phyloP scores from a whole-genome alignment of 1,140 invertebrate genomes.

The Meloidogyne floridensis region DNA sequence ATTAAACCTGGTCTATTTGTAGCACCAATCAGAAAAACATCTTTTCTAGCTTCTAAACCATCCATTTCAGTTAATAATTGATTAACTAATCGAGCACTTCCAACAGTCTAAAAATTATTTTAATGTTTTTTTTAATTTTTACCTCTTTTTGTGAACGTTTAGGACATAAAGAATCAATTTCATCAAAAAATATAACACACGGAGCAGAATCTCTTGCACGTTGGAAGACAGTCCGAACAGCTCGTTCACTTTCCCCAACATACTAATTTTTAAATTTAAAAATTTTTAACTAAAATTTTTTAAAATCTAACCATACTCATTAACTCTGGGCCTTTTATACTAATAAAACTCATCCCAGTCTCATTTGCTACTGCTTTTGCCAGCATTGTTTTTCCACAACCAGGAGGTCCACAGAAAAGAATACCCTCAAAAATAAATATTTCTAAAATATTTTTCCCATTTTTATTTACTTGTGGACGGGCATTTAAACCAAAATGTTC shows the following conservation, averaged over 20 bases:
- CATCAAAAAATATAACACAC: constrained; percentile 99
- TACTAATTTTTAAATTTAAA: constrained; percentile 73
- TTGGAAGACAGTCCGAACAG: constrained; percentile 89
- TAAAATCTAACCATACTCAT: constrained; percentile 81
- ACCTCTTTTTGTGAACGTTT: constrained; percentile 78
- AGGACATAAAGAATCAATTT: constrained; percentile 93
- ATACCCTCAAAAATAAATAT: constrained; percentile 67
- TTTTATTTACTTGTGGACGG: constrained; percentile 76
- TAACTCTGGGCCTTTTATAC: constrained; percentile 92
- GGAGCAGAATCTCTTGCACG: constrained; percentile 89
- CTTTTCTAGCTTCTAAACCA: constrained; percentile 82
- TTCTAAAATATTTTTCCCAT: background rate
- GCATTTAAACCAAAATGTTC: constrained; percentile 76
- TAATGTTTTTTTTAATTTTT: background rate
- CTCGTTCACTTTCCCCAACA: constrained; percentile 96
- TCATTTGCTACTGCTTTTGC: constrained; percentile 85
- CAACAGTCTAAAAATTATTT: constrained; percentile 62
- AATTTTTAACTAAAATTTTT: background rate
- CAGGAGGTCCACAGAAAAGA: constrained; percentile 89
- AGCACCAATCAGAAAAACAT: constrained; percentile 90
- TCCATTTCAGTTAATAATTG: constrained; percentile 98
- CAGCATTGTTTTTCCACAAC: constrained; percentile 62
- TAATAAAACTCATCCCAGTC: constrained; percentile 92
- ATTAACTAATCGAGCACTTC: constrained; percentile 81
- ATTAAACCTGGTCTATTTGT: constrained; percentile 80